Evolutionary conservation across 1,140 invertebrate species (phyloP).

Genomic region (Elymnias hypermnestra): DNA sequence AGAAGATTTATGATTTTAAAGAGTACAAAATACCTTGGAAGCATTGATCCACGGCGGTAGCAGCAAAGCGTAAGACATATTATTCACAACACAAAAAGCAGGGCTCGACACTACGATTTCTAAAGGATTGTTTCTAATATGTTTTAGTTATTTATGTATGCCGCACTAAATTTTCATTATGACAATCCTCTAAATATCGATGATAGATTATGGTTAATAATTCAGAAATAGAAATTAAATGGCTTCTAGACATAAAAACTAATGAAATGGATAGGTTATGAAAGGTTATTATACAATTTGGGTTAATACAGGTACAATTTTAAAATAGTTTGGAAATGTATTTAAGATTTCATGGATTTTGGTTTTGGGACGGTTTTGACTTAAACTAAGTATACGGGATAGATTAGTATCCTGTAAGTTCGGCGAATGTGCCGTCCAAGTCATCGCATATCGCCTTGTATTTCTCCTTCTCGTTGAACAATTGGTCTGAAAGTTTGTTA

Average conservation of each 20-base stretch:
- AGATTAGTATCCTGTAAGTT: conserved; percentile 89
- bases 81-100: conserved; percentile 68
- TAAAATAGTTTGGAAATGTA: conserved; percentile 25
- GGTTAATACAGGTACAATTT: too few species aligned
- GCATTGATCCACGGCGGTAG: conserved; percentile 64
- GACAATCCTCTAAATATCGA: conserved; percentile 42
- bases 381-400: conserved; percentile 59
- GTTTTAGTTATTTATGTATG: conserved; percentile 18
- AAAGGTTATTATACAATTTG: background rate
- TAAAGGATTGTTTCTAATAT: conserved; percentile 38
- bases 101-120: conserved; percentile 38
- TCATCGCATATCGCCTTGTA: conserved; percentile 97
- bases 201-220: conserved; percentile 35
- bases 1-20: conserved; percentile 47
- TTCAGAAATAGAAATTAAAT: conserved; percentile 29
- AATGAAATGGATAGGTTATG: background rate
- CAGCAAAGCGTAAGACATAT: conserved; percentile 69
- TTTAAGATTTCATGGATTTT: conserved; percentile 20
- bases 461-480: conserved; percentile 95
- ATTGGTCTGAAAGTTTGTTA: conserved; percentile 69
- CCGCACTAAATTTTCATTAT: conserved; percentile 9
- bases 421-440: conserved; percentile 97
- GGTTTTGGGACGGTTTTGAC: conserved; percentile 45
- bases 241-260: too few species aligned
- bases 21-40: conserved; percentile 62